Percentiles rank a stretch among this genome's conserved stretches.
phyloP scores from a whole-genome alignment of 2,888 invertebrate genomes.

The Sclerodermus sp. region DNA sequence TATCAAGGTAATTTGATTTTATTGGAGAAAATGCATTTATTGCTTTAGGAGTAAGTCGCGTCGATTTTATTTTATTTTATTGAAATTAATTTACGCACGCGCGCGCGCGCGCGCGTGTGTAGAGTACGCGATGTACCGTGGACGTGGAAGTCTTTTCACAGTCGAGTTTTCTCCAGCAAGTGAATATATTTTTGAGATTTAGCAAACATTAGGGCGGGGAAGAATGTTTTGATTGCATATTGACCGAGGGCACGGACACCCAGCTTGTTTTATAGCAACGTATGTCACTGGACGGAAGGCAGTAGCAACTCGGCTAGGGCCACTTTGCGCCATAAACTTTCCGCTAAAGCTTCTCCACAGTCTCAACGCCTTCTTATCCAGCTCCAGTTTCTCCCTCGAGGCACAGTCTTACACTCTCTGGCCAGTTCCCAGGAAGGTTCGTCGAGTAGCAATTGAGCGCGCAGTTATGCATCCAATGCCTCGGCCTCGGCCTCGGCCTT shows the following conservation, averaged over 20 bases:
- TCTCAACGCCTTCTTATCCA: constrained; percentile 4
- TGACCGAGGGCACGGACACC: constrained; percentile 17
- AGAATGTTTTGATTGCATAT: constrained; percentile 23
- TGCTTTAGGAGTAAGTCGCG: too few species aligned
- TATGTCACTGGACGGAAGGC: constrained; percentile 31
- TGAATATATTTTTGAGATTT: too few species aligned
- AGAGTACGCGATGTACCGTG: too few species aligned
- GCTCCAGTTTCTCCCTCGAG: constrained; percentile 3
- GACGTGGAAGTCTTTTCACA: too few species aligned
- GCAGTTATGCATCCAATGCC: constrained; percentile 43
- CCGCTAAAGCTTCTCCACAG: constrained; percentile 5
- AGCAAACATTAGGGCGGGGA: constrained; percentile 5
- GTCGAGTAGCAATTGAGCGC: constrained; percentile 41
- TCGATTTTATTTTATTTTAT: too few species aligned
- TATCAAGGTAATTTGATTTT: too few species aligned
- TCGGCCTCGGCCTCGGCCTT: too few species aligned
- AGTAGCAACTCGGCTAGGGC: constrained; percentile 13
- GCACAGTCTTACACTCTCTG: not conserved
- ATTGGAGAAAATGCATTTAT: too few species aligned
- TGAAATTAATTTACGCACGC: too few species aligned
- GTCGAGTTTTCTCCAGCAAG: too few species aligned
- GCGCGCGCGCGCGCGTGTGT: too few species aligned
- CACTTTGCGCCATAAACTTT: constrained; percentile 39
- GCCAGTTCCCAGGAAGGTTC: constrained; percentile 29
- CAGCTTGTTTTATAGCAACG: constrained; percentile 14